Evolutionary conservation across 2,797 vertebrate species (phyloP).

Genomic region (Sebastes kiyomatsui): DNA sequence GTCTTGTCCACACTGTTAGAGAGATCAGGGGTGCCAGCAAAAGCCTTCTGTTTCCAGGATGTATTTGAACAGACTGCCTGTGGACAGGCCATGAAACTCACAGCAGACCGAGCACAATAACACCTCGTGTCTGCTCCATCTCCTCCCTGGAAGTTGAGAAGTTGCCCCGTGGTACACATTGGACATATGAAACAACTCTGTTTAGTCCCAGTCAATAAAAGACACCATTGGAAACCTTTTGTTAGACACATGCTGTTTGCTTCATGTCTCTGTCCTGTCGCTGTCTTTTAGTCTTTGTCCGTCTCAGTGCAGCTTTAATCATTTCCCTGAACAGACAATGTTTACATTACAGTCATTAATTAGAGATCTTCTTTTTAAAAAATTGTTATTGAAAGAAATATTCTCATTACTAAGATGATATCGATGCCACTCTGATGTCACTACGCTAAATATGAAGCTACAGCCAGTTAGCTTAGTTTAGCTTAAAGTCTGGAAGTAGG

Average conservation of each 20-base stretch:
- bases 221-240: not conserved
- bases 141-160: conserved; percentile 2
- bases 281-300: not conserved
- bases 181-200: not conserved
- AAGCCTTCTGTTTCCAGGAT: conserved; percentile 2
- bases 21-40: not conserved
- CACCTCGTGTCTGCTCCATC: conserved; percentile 7
- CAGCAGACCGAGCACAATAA: not conserved
- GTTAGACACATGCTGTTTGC: not conserved
- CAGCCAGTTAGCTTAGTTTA: not conserved
- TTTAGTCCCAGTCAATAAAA: conserved; percentile 20
- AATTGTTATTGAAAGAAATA: not conserved
- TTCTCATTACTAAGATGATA: not conserved
- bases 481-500: not conserved
- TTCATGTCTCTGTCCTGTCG: not conserved
- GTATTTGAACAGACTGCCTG: conserved; percentile 16
- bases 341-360: too few species aligned
- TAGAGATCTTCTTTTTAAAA: not conserved
- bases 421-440: not conserved
- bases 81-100: conserved; percentile 17
- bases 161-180: not conserved
- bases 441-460: not conserved
- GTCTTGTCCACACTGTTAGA: conserved; percentile 7
- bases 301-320: not conserved
- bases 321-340: not conserved